Base-by-base conservation (phyloP, 1,140 invertebrate genomes). In the Trichomalopsis sarcophagae region DNA sequence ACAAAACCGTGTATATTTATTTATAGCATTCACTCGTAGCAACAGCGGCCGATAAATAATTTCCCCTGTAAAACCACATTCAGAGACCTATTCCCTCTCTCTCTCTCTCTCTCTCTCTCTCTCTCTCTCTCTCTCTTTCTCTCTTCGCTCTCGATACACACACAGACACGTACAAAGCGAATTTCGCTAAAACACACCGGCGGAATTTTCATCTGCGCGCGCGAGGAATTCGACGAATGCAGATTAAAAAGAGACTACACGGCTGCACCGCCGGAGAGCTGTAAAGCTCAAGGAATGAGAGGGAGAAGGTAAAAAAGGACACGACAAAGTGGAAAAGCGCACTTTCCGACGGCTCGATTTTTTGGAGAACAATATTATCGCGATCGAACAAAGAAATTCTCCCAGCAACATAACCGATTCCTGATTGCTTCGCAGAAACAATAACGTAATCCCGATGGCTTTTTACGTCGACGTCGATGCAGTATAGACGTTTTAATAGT, bases 211-310 rank as follows among this genome's bases (percentile, higher is more conserved):
- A 62, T 62, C 55, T 62, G 21, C 55, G 55, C 55, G 55, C 55
- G 55, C 55, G 55, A 62, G 55, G 55, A 62, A 62, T 62, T 62
- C 55, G 55, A 62, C 55, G 55, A 62, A 62, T n/a, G 55, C 55
- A 62, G 55, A 62, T 62, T 62, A 62, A 62, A 62, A 62, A n/a
- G 21, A 21, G 55, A 62, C 55, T 62, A n/a, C 17, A 62, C 14
- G 17, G 14, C 9, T 44, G 40, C 9, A 44, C 1, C 40, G 40
- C 40, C 10, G 40, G 6, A 11, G 40, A 44, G 40, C 9, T 44
- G 40, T 44, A 62, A 62, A 62, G 55, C 55, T n/a, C 21, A 17
- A 62, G 55, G 55, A 62, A 62, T 62, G 17, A 62, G 5, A 62
- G 17, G n/a, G 5, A 62, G 17, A 62, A 2, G 55, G 17, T 6